These are phyloP conservation scores for Helogale parvula DNA, from an alignment of 2,113 vertebrate genomes.

Conservation along the genomic window DNA sequence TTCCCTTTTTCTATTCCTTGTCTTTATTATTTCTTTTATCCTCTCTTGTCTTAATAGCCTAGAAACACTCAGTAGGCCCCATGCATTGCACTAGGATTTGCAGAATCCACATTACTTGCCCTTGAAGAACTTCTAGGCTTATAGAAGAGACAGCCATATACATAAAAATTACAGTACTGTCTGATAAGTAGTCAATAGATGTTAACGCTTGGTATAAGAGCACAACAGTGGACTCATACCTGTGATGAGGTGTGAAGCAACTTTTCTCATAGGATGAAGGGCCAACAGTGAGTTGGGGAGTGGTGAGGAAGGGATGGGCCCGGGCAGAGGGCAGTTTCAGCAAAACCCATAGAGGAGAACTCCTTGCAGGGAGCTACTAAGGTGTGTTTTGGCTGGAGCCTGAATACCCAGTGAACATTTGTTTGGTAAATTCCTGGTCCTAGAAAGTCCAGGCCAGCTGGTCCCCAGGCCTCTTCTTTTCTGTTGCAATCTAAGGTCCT, in stretches of 20 bases:
- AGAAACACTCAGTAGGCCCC: neutral
- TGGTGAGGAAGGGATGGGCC: too few relatives aligned
- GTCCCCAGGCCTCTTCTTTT: neutral
- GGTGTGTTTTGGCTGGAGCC: too few relatives aligned
- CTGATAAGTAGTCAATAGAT: neutral
- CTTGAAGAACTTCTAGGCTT: neutral
- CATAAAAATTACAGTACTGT: neutral
- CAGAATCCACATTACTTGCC: neutral
- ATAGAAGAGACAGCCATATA: neutral
- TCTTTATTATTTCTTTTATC: neutral
- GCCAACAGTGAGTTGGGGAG: neutral
- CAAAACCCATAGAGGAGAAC: neutral
- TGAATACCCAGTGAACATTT: neutral
- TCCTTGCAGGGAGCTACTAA: neutral
- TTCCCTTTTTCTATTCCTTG: neutral
- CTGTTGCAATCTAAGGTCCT: neutral
- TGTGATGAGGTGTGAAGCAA: neutral
- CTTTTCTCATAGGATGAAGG: neutral
- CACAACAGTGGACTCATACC: neutral
- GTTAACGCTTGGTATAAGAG: neutral
- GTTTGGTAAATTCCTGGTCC: neutral
- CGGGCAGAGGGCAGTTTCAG: neutral
- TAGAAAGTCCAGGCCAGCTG: neutral
- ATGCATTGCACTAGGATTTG: neutral
- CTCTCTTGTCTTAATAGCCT: neutral